A percentile compares a stretch with the other conserved stretches of the same genome.
Conservation (phyloP, 2,797 vertebrate species). For the Gymnodraco acuticeps region DNA sequence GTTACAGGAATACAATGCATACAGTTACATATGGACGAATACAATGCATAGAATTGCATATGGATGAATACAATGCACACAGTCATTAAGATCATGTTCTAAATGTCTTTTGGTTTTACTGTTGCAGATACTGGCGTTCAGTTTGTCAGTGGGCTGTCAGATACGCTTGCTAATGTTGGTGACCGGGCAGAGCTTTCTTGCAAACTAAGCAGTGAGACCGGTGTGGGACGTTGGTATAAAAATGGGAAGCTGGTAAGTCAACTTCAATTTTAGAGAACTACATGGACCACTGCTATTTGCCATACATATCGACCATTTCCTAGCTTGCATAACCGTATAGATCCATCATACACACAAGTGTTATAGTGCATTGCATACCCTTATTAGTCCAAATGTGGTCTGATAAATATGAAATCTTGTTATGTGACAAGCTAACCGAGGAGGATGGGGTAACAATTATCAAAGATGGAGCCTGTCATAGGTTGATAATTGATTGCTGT, state of each 20-base stretch:
- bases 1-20: not conserved
- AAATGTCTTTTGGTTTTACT: not conserved
- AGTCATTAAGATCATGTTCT: not conserved
- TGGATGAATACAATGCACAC: not conserved
- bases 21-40: not conserved
- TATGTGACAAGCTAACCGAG: slow-evolving; percentile 80
- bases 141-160: slow-evolving; percentile 86
- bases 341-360: not conserved
- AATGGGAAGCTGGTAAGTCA: slow-evolving; percentile 88
- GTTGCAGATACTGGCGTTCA: slow-evolving; percentile 71
- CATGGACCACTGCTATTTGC: not conserved
- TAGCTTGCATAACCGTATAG: not conserved
- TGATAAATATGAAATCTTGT: not conserved
- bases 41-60: not conserved
- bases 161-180: slow-evolving; percentile 80
- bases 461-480: slow-evolving; percentile 87
- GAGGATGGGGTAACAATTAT: slow-evolving; percentile 82
- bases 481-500: slow-evolving; percentile 82
- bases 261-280: not conserved
- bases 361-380: not conserved
- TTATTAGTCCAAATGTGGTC: not conserved
- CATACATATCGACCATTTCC: not conserved
- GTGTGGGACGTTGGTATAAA: slow-evolving; percentile 89
- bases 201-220: slow-evolving; percentile 82
- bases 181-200: slow-evolving; percentile 85